Conservation (phyloP, 2,797 vertebrate species). For the Buphagus erythrorhynchus region DNA sequence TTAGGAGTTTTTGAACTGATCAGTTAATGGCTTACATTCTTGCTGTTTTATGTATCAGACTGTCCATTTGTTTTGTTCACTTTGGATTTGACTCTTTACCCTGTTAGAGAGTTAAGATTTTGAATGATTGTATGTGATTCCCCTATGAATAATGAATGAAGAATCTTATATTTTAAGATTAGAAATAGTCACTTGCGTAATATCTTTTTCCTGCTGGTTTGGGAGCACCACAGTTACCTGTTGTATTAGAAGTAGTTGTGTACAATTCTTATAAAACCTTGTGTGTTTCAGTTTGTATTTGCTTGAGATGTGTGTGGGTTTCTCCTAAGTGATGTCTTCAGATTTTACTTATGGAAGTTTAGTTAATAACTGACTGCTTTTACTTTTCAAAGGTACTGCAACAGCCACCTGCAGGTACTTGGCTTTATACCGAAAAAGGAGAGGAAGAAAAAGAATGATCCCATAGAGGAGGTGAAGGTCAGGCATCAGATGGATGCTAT, state of each 20-base stretch:
- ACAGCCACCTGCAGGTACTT: slow-evolving; percentile 98
- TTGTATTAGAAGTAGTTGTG: neutral
- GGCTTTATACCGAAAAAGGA: slow-evolving; percentile 99
- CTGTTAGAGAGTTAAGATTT: neutral
- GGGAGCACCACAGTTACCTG: neutral
- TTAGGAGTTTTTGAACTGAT: neutral
- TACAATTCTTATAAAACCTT: neutral
- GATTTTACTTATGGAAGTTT: neutral
- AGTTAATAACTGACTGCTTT: neutral
- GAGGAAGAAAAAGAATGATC: slow-evolving; percentile 98
- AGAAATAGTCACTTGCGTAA: neutral
- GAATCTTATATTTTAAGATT: neutral
- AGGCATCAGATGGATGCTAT: slow-evolving; percentile 94
- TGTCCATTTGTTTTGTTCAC: neutral
- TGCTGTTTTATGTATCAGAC: neutral
- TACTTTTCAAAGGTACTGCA: slow-evolving; percentile 91
- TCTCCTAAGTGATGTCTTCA: neutral
- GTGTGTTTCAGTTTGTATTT: neutral
- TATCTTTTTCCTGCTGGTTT: neutral
- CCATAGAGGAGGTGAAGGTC: slow-evolving; percentile 91
- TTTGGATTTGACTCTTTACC: neutral
- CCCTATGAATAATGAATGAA: neutral
- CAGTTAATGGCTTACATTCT: neutral
- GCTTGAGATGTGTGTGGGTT: neutral
- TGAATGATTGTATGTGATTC: neutral